Base-by-base conservation (phyloP, 2,113 vertebrate genomes). In the Scomber colias region DNA sequence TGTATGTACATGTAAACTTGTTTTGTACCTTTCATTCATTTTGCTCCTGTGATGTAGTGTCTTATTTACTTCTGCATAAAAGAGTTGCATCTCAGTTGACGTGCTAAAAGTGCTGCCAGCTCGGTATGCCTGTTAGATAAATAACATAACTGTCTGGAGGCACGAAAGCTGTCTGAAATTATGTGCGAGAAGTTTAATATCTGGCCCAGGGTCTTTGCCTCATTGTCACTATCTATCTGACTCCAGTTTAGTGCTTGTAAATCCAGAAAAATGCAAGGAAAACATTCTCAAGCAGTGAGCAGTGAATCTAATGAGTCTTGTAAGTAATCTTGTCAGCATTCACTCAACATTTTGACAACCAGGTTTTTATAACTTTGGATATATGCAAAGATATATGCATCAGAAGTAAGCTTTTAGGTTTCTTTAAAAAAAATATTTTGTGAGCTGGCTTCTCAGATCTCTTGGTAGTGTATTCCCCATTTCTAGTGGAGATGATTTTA, bases 231-330 rank as follows among this genome's bases (percentile, higher is more conserved):
- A 48, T 35, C 21, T 46, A 11, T 27, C 53, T 40, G 17, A 30
- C n/a, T 40, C 46, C 17, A 13, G 14, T 40, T 68, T 30, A 67
- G 62, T 16, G 14, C 46, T 50, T n/a, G 16, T 17, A 67, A 14
- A 44, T 9, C 49, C 30, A 24, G 14, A 12, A 11, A 45, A 17
- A 21, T 54, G n/a, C 27, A 53, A 12, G 5, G 14, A 50, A 19
- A 6, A 53, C 30, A 40, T 60, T 46, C 17, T 53, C 53, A 66
- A 48, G 53, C 46, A 60, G 46, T 66, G 60, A 53, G 54, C 46
- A 60, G 46, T 66, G 60, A 53, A 48, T 50, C 27, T 73, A 64
- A 49, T 65, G 56, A 50, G 35, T 40, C 35, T 40, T 35, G 5
- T 40, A 40, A 40, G 7, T 40, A 8, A 40, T 3, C 11, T 31